These are phyloP conservation scores for Trichomycterus rosablanca DNA, from an alignment of 2,113 vertebrate species.

Conservation along the genomic window DNA sequence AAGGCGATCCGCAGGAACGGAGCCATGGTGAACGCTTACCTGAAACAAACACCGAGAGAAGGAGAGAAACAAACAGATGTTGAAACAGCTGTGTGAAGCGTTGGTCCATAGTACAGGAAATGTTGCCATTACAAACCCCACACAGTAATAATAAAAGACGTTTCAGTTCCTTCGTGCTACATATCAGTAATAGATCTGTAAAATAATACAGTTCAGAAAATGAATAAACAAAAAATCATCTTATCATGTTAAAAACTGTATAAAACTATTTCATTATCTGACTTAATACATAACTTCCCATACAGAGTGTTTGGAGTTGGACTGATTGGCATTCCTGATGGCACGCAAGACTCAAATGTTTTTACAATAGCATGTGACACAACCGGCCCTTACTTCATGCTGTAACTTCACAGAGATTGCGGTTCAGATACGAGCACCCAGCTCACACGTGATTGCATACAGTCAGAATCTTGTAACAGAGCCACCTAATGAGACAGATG, in stretches of 20 bases:
- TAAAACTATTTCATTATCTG: too few species aligned
- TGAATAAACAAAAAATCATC: too few species aligned
- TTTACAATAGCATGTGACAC: constrained; percentile 35
- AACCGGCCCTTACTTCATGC: constrained; percentile 18
- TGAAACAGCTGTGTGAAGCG: constrained; percentile 1
- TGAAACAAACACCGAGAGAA: constrained; percentile 33
- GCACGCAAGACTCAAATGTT: too few species aligned
- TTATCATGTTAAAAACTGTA: too few species aligned
- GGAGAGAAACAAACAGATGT: constrained; percentile 25
- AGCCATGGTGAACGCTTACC: constrained; percentile 73
- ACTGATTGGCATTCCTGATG: constrained; percentile 14
- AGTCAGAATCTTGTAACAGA: constrained; percentile 6
- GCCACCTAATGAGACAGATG: neutral
- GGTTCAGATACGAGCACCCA: neutral
- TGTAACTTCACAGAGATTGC: too few species aligned
- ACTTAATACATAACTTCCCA: neutral
- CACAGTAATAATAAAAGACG: too few species aligned
- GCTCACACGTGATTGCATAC: neutral
- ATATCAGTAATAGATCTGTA: too few species aligned
- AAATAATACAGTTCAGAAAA: too few species aligned
- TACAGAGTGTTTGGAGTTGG: neutral
- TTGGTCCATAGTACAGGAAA: constrained; percentile 13
- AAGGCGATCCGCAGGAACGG: constrained; percentile 91
- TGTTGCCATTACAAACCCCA: neutral
- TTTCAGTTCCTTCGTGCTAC: too few species aligned